These are phyloP conservation scores for Clupea harengus DNA, from an alignment of 2,113 vertebrate species.

Conservation along the genomic window DNA sequence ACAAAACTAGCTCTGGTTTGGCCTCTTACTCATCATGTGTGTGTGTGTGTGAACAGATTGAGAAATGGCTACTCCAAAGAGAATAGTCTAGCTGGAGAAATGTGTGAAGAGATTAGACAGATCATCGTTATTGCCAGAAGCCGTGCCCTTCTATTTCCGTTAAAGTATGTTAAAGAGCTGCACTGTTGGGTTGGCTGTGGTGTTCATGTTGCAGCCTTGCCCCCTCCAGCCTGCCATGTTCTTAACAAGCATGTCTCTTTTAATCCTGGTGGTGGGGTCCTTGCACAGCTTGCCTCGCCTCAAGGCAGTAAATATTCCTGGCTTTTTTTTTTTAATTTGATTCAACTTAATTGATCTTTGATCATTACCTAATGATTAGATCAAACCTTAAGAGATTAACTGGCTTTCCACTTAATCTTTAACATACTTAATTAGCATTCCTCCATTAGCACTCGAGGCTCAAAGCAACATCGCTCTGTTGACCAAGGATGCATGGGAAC, in stretches of 20 bases:
- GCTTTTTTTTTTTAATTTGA: background rate
- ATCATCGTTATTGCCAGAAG: background rate
- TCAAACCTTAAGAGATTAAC: constrained; percentile 31
- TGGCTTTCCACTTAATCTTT: constrained; percentile 37
- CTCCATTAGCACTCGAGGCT: constrained; percentile 25
- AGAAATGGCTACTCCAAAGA: background rate
- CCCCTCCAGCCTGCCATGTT: background rate
- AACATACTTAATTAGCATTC: constrained; percentile 41
- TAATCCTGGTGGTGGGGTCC: background rate
- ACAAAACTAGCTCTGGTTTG: background rate
- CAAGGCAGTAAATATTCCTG: background rate
- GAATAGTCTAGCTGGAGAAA: background rate
- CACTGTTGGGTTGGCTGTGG: background rate
- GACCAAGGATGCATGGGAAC: constrained; percentile 15
- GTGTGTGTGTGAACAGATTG: background rate
- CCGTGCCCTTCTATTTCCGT: background rate
- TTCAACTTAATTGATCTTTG: constrained; percentile 19
- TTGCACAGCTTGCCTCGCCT: background rate
- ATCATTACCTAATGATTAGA: constrained; percentile 41
- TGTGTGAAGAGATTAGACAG: background rate
- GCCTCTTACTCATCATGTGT: background rate
- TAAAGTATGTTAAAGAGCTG: background rate
- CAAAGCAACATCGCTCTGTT: constrained; percentile 10
- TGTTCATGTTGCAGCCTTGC: background rate
- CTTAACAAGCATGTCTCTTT: background rate